Evolutionary conservation across 2,113 vertebrate species (phyloP), one percentile per base, ranked within the genome.

Genomic region (Aptenodytes forsteri): DNA sequence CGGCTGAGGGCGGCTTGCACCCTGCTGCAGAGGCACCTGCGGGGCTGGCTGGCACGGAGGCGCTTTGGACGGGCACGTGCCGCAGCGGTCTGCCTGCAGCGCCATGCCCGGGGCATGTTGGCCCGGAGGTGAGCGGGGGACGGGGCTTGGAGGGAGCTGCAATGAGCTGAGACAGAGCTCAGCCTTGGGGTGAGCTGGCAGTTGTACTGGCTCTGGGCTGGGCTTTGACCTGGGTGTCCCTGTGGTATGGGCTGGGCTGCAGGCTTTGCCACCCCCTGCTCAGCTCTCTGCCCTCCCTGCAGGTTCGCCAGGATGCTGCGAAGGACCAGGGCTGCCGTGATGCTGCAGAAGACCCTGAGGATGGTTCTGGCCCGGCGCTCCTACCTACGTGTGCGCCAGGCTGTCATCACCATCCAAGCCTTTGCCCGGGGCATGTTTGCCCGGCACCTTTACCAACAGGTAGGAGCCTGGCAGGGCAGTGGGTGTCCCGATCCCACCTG

Each of bases 321-420:
- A 76, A 98, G 97, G 90, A 95, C 97, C 23, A 93, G 86, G 32
- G 98, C 98, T 40, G 98, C 98, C 1, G 25, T 98, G 70, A 59
- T 96, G 6, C 97, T 99, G 87, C 98, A 99, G 98, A 98, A 98
- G 95, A 97, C 90, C 3, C 98, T 95, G 89, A 87, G 97, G 56
- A 98, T 98, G 98, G 64, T 97, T 83, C 59, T 92, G 70, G 97
- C 98, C 80, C 89, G 95, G 14, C 93, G 87, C 59, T 61, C 93
- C 34, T 98, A 97, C 94, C 93, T 97, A 40, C 61, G 75, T 59
- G 81, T 93, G 21, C 75, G 81, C 46, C 92, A 76, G 82, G 98
- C 98, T 87, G 83, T 93, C 2, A 0, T 98, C 97, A 98, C 98
- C 72, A 98, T 98, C 93, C 99, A 98, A 91, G 98, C 99, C 52